Evolutionary conservation across 1,140 invertebrate genomes (phyloP).

Genomic region (Drosophila persimilis): DNA sequence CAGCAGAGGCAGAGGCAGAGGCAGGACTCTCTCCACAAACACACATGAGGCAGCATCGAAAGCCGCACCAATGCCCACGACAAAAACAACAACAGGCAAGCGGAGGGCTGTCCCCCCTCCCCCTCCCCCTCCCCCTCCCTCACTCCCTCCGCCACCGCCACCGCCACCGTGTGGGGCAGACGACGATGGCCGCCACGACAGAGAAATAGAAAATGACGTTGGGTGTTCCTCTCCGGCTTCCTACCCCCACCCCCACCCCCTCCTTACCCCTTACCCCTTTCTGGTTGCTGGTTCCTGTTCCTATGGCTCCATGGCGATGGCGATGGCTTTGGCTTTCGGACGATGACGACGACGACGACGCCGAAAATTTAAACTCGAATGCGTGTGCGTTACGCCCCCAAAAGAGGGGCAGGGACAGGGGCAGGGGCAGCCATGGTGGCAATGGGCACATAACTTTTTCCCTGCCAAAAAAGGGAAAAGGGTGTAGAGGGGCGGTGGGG

Average conservation of each 20-base stretch:
- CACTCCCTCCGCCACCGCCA: too few relatives aligned
- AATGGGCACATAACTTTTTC: conserved; percentile 73
- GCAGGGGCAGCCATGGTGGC: background rate
- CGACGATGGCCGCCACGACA: conserved; percentile 53
- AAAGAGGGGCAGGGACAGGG: background rate
- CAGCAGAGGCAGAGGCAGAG: too few relatives aligned
- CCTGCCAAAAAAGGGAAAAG: conserved; percentile 30
- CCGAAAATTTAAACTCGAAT: conserved; percentile 67
- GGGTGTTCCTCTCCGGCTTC: conserved; percentile 1
- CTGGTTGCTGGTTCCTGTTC: conserved; percentile 42
- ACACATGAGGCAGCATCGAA: conserved; percentile 43
- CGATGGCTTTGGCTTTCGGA: conserved; percentile 27
- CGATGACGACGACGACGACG: conserved; percentile 41
- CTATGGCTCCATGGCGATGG: conserved; percentile 26
- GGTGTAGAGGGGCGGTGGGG: background rate
- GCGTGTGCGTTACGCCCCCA: conserved; percentile 62
- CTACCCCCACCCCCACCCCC: too few relatives aligned
- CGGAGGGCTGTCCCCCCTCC: background rate
- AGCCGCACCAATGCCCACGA: conserved; percentile 53
- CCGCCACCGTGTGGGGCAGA: conserved; percentile 15
- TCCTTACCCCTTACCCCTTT: too few relatives aligned
- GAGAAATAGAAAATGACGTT: conserved; percentile 61
- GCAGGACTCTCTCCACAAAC: conserved; percentile 1
- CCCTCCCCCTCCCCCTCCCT: too few relatives aligned
- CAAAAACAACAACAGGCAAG: conserved; percentile 45